Percentiles rank a stretch among this genome's conserved stretches.
phyloP scores from a whole-genome alignment of 2,888 invertebrate species.

The Tupiocoris notatus region DNA sequence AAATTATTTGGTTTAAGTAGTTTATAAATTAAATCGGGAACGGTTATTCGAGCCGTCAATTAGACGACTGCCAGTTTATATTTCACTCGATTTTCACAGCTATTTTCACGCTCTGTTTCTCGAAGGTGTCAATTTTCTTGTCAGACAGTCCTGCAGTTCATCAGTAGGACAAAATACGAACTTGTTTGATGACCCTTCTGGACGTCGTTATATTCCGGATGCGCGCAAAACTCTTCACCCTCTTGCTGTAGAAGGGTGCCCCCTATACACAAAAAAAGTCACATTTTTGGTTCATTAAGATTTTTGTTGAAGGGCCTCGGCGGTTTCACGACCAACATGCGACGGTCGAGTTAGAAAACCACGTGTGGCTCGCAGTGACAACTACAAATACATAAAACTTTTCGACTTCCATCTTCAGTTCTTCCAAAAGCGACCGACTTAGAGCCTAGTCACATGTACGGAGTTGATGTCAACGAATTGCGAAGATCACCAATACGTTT shows the following conservation, averaged over 20 bases:
- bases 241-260: too few relatives aligned
- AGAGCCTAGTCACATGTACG: too few relatives aligned
- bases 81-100: neutral
- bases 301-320: neutral
- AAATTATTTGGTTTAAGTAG: too few relatives aligned
- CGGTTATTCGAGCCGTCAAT: too few relatives aligned
- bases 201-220: slow-evolving; percentile 37
- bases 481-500: too few relatives aligned
- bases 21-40: too few relatives aligned
- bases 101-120: neutral
- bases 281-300: slow-evolving; percentile 38
- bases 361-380: slow-evolving; percentile 6
- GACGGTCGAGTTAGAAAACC: slow-evolving; percentile 14
- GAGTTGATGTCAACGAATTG: too few relatives aligned
- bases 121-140: neutral
- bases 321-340: neutral
- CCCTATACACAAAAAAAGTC: neutral
- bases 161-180: neutral
- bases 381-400: neutral
- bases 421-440: neutral
- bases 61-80: too few relatives aligned
- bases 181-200: slow-evolving; percentile 33
- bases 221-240: slow-evolving; percentile 16
- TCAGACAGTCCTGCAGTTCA: neutral
- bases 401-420: neutral